A percentile compares a stretch with the other conserved stretches of the same genome.
Conservation (phyloP, 2,888 invertebrate genomes). For the Eilema sororculum region DNA sequence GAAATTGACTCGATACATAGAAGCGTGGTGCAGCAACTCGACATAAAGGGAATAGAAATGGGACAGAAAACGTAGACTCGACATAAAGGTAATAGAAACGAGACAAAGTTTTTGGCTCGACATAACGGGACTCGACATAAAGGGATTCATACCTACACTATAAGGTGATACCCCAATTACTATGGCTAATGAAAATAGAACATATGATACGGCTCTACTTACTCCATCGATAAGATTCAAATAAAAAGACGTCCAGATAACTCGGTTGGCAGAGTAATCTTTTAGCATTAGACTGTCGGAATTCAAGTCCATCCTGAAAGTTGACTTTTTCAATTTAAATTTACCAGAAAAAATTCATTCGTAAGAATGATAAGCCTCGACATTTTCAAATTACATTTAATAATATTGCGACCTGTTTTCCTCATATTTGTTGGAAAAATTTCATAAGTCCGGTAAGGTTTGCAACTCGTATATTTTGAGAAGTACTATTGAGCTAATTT, state of each 20-base stretch:
- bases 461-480: constrained; percentile 27
- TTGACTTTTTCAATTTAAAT: constrained; percentile 1
- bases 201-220: background rate
- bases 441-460: constrained; percentile 31
- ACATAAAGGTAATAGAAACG: too few species aligned
- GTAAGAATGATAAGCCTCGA: background rate
- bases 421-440: constrained; percentile 31
- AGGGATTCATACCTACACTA: too few species aligned
- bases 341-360: background rate
- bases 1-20: too few species aligned
- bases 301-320: background rate
- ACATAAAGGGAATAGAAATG: too few species aligned
- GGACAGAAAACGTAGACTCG: too few species aligned
- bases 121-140: too few species aligned
- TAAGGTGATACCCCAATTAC: background rate
- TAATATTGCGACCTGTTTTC: constrained; percentile 29
- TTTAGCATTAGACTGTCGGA: background rate
- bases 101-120: too few species aligned
- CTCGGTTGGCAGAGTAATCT: background rate
- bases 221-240: background rate
- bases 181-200: background rate
- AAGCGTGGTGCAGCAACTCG: too few species aligned
- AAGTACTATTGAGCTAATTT: constrained; percentile 48
- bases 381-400: constrained; percentile 22
- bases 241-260: background rate